Conservation (phyloP, 2,113 vertebrate genomes). For the Pygoscelis antarcticus region DNA sequence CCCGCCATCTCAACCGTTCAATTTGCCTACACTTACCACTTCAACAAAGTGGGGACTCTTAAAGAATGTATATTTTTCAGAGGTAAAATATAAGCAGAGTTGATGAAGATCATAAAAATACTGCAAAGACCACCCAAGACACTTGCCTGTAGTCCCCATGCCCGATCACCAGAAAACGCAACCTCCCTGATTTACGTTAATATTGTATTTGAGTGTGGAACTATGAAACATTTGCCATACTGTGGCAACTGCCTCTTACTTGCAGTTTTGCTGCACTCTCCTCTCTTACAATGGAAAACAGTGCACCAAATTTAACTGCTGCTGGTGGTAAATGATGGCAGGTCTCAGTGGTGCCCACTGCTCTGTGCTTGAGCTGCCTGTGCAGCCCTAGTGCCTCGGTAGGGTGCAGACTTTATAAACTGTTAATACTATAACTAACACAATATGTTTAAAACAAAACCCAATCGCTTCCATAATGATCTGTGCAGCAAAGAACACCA, state of each 20-base stretch:
- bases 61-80: neutral
- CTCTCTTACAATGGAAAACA: neutral
- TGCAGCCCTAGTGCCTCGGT: neutral
- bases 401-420: neutral
- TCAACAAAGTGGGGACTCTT: neutral
- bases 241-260: neutral
- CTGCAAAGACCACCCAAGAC: neutral
- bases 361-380: neutral
- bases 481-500: neutral
- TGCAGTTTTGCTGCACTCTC: neutral
- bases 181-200: rapidly evolving
- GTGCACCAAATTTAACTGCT: too few relatives aligned
- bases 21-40: neutral
- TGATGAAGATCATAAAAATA: neutral
- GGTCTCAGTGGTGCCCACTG: neutral
- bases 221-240: neutral
- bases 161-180: neutral
- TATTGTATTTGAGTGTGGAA: neutral
- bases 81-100: neutral
- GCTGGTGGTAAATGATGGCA: neutral
- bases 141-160: neutral
- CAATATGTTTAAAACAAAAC: neutral
- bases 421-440: too few relatives aligned
- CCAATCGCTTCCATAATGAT: rapidly evolving
- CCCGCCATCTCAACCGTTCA: rapidly evolving